Base-by-base conservation (phyloP, 1,140 invertebrate species). In the Pissodes strobi region DNA sequence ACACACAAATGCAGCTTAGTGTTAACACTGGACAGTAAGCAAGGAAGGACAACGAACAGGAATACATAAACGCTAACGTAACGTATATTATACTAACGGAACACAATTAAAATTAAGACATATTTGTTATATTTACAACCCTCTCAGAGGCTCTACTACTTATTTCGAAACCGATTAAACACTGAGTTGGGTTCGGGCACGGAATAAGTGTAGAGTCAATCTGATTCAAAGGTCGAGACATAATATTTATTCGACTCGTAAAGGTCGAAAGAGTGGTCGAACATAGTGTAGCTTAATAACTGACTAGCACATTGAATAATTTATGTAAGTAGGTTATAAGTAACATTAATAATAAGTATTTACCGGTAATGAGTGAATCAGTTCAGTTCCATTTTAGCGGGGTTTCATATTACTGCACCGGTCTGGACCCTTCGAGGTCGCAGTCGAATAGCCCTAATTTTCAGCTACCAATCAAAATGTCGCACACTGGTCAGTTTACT, bases 1-100 rank as follows among this genome's bases (percentile, higher is more conserved):
- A 78, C 74, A 78, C 74, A 78, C 73, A 78, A 76, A 78, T 76
- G 73, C 74, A 68, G 74, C 72, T 75, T 60, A 60, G 39, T 71
- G 69, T 75, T 43, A 75, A 78, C 75, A 78, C 76, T 77, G 76
- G 75, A 78, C 76, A 78, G 69, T 76, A 78, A 78, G 76, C 76
- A 78, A 76, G 66, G 69, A 75, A 76, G 73, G 72, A 74, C 73
- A 74, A 74, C 69, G 67, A 73, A 74, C 70, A 70, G 60, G 66
- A 69, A 72, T 72, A 73, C 64, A 72, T 69, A 71, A 69, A 64
- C 18, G 41, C 67, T 69, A 69, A 72, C 63, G 19, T 69, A 71
- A 71, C 53, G 57, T 39, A 69, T 64, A 68, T 61, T 58, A 71
- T 69, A 69, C 55, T 65, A 71, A 72, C 23, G 19, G 27, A 69